Conservation (phyloP, 2,797 vertebrate genomes). For the Trachops cirrhosus region DNA sequence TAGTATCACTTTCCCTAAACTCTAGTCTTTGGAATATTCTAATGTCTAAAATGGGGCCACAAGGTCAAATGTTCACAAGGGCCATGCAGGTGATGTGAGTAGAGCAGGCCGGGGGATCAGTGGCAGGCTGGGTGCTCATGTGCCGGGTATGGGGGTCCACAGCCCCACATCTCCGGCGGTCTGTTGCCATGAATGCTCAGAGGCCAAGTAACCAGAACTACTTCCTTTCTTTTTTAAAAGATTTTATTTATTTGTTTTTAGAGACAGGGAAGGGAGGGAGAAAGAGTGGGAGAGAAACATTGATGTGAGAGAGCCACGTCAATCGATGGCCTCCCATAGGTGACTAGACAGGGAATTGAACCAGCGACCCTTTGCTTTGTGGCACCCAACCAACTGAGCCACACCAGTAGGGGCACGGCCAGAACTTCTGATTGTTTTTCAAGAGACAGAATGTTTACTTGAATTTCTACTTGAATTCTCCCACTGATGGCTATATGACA, state of each 20-base stretch:
- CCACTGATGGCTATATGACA: not conserved
- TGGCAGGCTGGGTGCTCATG: rapidly evolving
- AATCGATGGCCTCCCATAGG: too few relatives aligned
- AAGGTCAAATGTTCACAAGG: not conserved
- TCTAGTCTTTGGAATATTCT: not conserved
- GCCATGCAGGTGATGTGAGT: not conserved
- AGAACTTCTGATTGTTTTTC: not conserved
- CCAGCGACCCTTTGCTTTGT: too few relatives aligned
- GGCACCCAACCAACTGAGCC: too few relatives aligned
- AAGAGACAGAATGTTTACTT: not conserved
- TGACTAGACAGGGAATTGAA: too few relatives aligned
- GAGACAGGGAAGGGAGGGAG: too few relatives aligned
- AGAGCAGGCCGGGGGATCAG: not conserved
- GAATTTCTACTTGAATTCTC: not conserved
- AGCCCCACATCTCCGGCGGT: not conserved
- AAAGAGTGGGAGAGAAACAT: too few relatives aligned
- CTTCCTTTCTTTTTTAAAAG: too few relatives aligned
- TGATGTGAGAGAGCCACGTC: too few relatives aligned
- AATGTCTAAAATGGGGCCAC: not conserved
- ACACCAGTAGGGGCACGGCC: too few relatives aligned
- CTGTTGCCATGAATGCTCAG: not conserved
- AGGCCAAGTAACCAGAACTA: not conserved
- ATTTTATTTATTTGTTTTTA: too few relatives aligned
- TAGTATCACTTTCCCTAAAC: not conserved
- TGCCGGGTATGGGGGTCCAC: rapidly evolving